Conservation (phyloP, 1,140 invertebrate genomes). For the Melanaphis sacchari region DNA sequence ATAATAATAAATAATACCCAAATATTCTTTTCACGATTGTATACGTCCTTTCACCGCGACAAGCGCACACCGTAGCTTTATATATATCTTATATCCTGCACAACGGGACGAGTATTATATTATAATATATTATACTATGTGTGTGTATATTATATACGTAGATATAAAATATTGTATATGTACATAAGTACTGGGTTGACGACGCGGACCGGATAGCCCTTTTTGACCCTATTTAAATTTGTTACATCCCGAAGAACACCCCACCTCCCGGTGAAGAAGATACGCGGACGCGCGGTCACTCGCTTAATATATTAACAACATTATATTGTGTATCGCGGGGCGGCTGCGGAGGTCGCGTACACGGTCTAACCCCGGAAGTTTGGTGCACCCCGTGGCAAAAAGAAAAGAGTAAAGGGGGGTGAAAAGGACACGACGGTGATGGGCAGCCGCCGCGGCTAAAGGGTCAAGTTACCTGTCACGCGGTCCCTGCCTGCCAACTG, state of each 20-base stretch:
- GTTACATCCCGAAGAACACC: slow-evolving; percentile 35
- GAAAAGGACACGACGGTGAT: slow-evolving; percentile 49
- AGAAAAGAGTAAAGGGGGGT: slow-evolving; percentile 16
- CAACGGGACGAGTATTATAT: background rate
- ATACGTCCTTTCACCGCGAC: background rate
- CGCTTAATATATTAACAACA: background rate
- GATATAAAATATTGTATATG: background rate
- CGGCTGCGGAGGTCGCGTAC: slow-evolving; percentile 46
- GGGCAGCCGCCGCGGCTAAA: slow-evolving; percentile 26
- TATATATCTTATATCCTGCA: background rate
- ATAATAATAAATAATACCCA: slow-evolving; percentile 20
- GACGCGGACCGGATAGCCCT: slow-evolving; percentile 30
- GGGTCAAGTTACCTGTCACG: slow-evolving; percentile 58
- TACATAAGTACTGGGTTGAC: background rate
- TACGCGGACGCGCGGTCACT: slow-evolving; percentile 1
- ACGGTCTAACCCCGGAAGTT: slow-evolving; percentile 57
- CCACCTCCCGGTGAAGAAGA: background rate
- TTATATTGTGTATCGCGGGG: slow-evolving; percentile 5
- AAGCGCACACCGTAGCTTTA: background rate
- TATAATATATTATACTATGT: background rate
- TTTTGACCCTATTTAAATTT: slow-evolving; percentile 57
- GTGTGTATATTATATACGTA: background rate
- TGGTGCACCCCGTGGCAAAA: background rate
- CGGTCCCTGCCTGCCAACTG: slow-evolving; percentile 55
- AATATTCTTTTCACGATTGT: slow-evolving; percentile 40